These are phyloP conservation scores for Schizaphis graminum DNA, from an alignment of 2,888 invertebrate species.

Conservation along the genomic window DNA sequence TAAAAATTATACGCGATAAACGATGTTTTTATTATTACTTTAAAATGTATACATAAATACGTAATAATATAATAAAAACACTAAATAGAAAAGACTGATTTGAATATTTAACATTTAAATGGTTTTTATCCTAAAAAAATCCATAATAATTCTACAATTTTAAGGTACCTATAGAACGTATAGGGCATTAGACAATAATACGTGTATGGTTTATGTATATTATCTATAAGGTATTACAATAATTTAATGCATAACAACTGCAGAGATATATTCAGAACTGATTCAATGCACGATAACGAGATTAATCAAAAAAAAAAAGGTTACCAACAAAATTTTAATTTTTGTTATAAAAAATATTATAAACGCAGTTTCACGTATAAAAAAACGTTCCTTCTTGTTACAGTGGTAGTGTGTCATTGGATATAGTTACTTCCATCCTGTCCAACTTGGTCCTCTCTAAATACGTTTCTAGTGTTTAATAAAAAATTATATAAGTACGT, in stretches of 20 bases:
- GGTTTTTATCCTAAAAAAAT: background rate
- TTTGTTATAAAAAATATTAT: background rate
- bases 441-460: background rate
- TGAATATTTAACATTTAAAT: background rate
- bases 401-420: background rate
- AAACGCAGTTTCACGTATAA: background rate
- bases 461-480: background rate
- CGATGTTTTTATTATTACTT: background rate
- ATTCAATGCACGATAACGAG: background rate
- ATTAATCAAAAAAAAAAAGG: background rate
- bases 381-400: background rate
- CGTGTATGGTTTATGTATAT: background rate
- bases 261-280: background rate
- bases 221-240: background rate
- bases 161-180: background rate
- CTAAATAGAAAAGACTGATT: background rate
- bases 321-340: background rate
- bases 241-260: background rate
- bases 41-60: background rate
- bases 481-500: background rate
- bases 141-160: background rate
- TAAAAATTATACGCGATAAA: background rate
- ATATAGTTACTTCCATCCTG: background rate
- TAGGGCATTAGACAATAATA: background rate
- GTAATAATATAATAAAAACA: background rate